phyloP scores from a whole-genome alignment of 2,888 invertebrate genomes.

The Buathra laborator region DNA sequence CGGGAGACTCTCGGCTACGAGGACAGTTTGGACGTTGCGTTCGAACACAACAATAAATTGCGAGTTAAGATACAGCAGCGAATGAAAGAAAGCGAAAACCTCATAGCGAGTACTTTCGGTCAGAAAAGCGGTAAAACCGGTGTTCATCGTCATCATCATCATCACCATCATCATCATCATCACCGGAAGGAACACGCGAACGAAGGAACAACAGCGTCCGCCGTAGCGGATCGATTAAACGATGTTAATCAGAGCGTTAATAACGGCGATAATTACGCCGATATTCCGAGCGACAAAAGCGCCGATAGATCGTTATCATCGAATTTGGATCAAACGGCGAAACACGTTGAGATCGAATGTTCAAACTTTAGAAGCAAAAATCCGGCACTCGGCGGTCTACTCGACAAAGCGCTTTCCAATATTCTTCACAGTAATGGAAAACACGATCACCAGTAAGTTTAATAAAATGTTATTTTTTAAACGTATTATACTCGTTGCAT shows the following conservation, averaged over 20 bases:
- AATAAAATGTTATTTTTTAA: neutral
- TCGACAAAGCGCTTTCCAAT: slow-evolving; percentile 82
- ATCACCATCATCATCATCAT: slow-evolving; percentile 66
- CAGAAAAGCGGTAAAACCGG: slow-evolving; percentile 73
- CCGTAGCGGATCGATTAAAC: slow-evolving; percentile 30
- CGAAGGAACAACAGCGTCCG: slow-evolving; percentile 58
- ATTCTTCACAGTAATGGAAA: slow-evolving; percentile 82
- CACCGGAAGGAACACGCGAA: slow-evolving; percentile 51
- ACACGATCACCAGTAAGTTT: slow-evolving; percentile 82
- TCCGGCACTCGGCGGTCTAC: slow-evolving; percentile 76
- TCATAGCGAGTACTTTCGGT: slow-evolving; percentile 81
- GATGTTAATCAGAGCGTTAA: slow-evolving; percentile 42
- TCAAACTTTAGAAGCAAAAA: slow-evolving; percentile 77
- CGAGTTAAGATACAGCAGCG: slow-evolving; percentile 83
- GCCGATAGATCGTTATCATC: slow-evolving; percentile 52
- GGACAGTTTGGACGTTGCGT: slow-evolving; percentile 83
- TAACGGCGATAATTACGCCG: slow-evolving; percentile 51
- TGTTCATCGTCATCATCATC: slow-evolving; percentile 61
- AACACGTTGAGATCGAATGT: slow-evolving; percentile 70
- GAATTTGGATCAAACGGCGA: slow-evolving; percentile 40
- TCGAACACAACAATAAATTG: slow-evolving; percentile 83
- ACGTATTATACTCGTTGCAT: slow-evolving; percentile 9
- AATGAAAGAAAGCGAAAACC: slow-evolving; percentile 83
- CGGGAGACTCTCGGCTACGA: slow-evolving; percentile 82
- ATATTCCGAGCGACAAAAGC: slow-evolving; percentile 43